Evolutionary conservation across 2,113 vertebrate species (phyloP).

Genomic region (Phycodurus eques): DNA sequence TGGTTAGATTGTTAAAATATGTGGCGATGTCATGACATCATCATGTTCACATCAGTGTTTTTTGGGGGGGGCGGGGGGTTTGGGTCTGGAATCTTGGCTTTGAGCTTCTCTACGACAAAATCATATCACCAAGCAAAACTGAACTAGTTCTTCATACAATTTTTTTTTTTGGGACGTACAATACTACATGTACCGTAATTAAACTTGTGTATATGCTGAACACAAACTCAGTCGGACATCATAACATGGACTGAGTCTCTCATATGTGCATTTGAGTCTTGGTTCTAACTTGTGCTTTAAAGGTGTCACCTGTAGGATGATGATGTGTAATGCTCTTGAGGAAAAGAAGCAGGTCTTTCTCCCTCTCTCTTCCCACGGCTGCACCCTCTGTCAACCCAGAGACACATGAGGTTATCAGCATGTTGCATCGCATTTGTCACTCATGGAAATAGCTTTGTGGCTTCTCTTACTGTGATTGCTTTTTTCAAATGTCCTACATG

Average conservation of each 20-base stretch:
- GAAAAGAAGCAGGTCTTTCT: conserved; percentile 72
- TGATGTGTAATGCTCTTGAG: conserved; percentile 73
- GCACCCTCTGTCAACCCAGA: conserved; percentile 60
- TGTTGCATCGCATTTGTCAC: conserved; percentile 6
- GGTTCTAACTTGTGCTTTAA: no score
- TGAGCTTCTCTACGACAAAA: no score
- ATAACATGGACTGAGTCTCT: no score
- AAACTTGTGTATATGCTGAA: neutral
- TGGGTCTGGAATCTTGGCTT: no score
- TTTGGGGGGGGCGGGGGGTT: no score
- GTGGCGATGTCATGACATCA: no score
- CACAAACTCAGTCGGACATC: neutral
- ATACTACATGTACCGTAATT: no score
- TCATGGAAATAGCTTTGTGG: conserved; percentile 17
- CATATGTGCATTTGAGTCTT: neutral
- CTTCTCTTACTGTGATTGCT: conserved; percentile 5
- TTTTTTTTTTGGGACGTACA: no score
- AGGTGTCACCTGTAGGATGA: conserved; percentile 62
- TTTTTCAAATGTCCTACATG: conserved; percentile 7
- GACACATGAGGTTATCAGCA: conserved; percentile 32
- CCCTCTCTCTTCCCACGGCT: conserved; percentile 67
- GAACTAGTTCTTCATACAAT: no score
- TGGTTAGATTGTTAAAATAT: no score
- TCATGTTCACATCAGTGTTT: no score
- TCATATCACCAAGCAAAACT: no score